Evolutionary conservation across 2,113 vertebrate species (phyloP), one percentile per base, ranked within the genome.

Genomic region (Pterocles gutturalis): DNA sequence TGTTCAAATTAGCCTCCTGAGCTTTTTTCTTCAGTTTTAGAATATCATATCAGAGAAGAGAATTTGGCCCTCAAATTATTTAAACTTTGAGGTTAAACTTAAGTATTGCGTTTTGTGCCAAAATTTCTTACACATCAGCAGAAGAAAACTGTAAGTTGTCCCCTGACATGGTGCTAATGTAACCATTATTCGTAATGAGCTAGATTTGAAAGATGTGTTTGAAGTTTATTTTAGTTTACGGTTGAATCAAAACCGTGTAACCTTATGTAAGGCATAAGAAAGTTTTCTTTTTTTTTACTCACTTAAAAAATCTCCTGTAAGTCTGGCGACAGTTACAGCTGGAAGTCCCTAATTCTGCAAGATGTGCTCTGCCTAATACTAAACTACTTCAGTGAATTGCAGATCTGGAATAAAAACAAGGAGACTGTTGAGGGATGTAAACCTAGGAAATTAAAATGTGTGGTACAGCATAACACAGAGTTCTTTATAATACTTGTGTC

Each of bases 1-100:
- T 33, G 83, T 67, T 90, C 92, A 84, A 65, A 89, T 60, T 89
- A 83, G 36, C 83, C 96, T 96, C 77, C 60, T 78, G 69, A 95
- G 77, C 77, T 67, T 92, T 87, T 73, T 80, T 84, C 51, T 92
- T 92, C 43, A 91, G 48, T 75, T 94, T 92, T 92, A 92, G 60
- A 94, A 95, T 87, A 95, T 94, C 51, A 46, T 78, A 77, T 87
- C 64, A 58, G 33, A 89, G 78, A 83, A 58, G 80, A 64, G 46
- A 83, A 95, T 92, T 86, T 91, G 34, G 43, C 12, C 80, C 51
- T 87, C 61, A 64, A 81, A 64, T 46, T 75, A 57, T 92, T 92
- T 93, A 62, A 95, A 67, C 45, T 80, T 90, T 53, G 54, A 60
- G 64, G 60, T 82, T 91, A 79, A 62, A 73, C 31, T 62, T 62